These are phyloP conservation scores for Riparia riparia DNA, from an alignment of 2,113 vertebrate species.

Conservation along the genomic window DNA sequence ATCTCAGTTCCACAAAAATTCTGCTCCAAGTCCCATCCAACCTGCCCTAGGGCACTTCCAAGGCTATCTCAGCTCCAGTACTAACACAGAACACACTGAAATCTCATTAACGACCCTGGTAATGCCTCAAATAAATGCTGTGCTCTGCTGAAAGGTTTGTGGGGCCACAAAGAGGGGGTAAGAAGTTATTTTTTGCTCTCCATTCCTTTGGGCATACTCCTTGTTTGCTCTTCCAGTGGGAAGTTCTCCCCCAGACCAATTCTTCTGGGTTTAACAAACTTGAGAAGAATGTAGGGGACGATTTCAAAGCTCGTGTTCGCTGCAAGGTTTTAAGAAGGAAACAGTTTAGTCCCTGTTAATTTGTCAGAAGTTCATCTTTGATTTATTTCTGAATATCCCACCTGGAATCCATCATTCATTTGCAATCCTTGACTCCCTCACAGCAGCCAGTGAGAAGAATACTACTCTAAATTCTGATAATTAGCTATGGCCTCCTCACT, in stretches of 20 bases:
- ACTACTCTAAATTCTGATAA: background rate
- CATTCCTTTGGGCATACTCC: background rate
- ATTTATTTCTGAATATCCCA: background rate
- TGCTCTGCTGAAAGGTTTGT: background rate
- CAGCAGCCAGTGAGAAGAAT: background rate
- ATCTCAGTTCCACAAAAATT: background rate
- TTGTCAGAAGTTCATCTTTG: background rate
- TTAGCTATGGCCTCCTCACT: background rate
- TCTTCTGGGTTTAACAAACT: background rate
- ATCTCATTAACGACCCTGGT: background rate
- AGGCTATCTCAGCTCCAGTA: background rate
- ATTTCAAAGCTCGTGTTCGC: fast-evolving
- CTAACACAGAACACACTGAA: too few species aligned
- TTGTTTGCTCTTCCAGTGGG: background rate
- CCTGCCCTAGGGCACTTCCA: background rate
- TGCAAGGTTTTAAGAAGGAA: background rate
- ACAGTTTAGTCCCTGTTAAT: background rate
- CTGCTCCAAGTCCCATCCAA: fast-evolving
- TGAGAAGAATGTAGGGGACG: background rate
- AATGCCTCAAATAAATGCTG: background rate
- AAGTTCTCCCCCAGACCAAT: background rate
- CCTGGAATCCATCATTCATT: background rate
- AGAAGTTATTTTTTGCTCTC: background rate
- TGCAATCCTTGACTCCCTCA: background rate
- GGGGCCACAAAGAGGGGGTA: background rate